Evolutionary conservation across 2,888 invertebrate species (phyloP), one percentile per base, ranked within the genome.

Genomic region (Spilarctia lutea): DNA sequence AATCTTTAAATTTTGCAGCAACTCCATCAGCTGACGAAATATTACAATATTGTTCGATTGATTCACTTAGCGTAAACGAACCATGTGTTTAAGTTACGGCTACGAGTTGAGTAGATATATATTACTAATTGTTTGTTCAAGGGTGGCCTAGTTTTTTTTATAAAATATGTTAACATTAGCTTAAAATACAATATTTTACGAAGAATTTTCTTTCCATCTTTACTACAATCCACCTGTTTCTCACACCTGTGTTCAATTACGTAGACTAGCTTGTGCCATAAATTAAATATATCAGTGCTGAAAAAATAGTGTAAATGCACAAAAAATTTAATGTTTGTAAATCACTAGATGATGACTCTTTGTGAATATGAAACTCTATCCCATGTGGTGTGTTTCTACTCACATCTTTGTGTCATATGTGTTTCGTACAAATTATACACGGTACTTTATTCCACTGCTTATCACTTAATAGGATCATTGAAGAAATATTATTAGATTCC

Each of bases 51-150:
- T 79, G 75, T 77, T 56, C 76, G 76, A 83, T 80, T 83, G 83
- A 80, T 80, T 80, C 82, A 79, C 80, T 80, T 81, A 79, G 74
- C 77, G 74, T n/a, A n/a, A 81, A 76, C 79, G 76, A 77, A 80
- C 74, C 81, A 80, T 77, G 81, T 83, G 85, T 82, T 79, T 77
- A 83, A 83, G 77, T 81, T 81, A 79, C 71, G 78, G 77, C 80
- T 81, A 79, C 71, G 78, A 80, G 77, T 82, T 81, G 75, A 75
- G 77, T 81, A 76, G 81, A 85, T 83, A 85, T 80, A 77, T 80
- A 81, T 78, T 81, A 79, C 78, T 79, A 84, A 85, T 85, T 83
- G 86, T 83, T 85, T 80, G 79, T 79, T 78, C 75, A 85, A 83
- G 82, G 85, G 77, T 85, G 85, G 78, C 85, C 84, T 68, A 82